Percentiles rank a stretch among this genome's conserved stretches.
Evolutionary conservation across 2,888 invertebrate species (phyloP).

Genomic region (Andrena bucephala): DNA sequence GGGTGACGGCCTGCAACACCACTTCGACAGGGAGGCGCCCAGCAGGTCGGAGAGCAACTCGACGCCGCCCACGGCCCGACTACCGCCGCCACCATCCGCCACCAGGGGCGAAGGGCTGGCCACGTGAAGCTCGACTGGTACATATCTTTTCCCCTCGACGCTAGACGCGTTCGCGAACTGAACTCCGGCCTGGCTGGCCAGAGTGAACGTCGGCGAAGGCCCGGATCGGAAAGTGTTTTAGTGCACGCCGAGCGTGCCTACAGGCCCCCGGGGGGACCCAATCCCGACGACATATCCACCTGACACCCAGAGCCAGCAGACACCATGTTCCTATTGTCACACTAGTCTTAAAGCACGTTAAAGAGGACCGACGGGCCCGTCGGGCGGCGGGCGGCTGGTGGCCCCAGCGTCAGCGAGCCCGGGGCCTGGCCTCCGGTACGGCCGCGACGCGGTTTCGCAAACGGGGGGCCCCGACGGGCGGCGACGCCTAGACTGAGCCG

Average conservation of each 20-base stretch:
- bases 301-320: slow-evolving; percentile 74
- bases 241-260: slow-evolving; percentile 48
- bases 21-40: slow-evolving; percentile 86
- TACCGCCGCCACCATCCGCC: slow-evolving; percentile 88
- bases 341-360: slow-evolving; percentile 83
- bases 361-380: slow-evolving; percentile 68
- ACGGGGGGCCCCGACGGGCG: slow-evolving; percentile 59
- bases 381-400: slow-evolving; percentile 24
- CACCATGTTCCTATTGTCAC: slow-evolving; percentile 85
- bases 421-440: slow-evolving; percentile 11
- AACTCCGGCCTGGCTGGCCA: slow-evolving; percentile 45
- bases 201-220: slow-evolving; percentile 4
- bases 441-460: slow-evolving; percentile 49
- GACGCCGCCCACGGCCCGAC: slow-evolving; percentile 85
- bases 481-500: slow-evolving; percentile 45
- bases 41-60: slow-evolving; percentile 82
- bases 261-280: slow-evolving; percentile 32
- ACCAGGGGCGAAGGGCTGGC: slow-evolving; percentile 90
- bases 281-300: slow-evolving; percentile 61
- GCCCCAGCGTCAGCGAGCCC: slow-evolving; percentile 24
- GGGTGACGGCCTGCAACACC: slow-evolving; percentile 86
- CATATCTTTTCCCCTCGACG: slow-evolving; percentile 56
- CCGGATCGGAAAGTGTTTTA: slow-evolving; percentile 44
- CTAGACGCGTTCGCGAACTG: slow-evolving; percentile 37
- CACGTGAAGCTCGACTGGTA: slow-evolving; percentile 85